These are phyloP conservation scores for Desmodus rotundus DNA, from an alignment of 2,113 vertebrate species.

Conservation along the genomic window DNA sequence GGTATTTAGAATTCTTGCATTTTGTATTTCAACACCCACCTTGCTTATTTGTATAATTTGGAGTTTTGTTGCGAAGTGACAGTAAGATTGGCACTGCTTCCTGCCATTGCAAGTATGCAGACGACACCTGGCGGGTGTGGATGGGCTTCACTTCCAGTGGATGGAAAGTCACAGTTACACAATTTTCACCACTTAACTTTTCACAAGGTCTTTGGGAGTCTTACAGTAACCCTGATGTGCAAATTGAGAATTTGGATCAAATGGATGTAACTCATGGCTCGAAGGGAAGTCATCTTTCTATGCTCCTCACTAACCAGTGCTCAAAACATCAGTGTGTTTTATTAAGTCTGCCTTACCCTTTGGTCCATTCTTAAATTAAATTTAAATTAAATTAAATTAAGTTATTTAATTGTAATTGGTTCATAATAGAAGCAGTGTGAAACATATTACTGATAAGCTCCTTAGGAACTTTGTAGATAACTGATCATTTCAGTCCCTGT, in stretches of 20 bases:
- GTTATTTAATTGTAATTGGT: not conserved
- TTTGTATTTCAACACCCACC: not conserved
- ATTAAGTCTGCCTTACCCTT: not conserved
- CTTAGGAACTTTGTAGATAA: not conserved
- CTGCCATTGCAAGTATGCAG: not conserved
- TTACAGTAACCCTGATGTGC: not conserved
- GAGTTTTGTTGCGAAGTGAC: not conserved
- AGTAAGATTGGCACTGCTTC: not conserved
- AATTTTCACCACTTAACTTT: slow-evolving; percentile 37
- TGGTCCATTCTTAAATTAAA: not conserved
- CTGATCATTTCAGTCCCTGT: not conserved
- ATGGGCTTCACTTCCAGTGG: not conserved
- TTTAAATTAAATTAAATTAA: not conserved
- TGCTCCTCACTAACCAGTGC: not conserved
- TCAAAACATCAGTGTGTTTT: not conserved
- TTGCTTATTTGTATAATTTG: slow-evolving; percentile 10
- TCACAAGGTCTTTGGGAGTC: not conserved
- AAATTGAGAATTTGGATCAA: slow-evolving; percentile 37
- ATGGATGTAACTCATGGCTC: not conserved
- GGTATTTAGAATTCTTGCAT: not conserved
- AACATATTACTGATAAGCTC: not conserved
- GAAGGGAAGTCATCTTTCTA: not conserved
- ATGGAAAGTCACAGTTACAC: slow-evolving; percentile 3
- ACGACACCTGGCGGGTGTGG: not conserved
- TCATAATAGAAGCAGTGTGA: not conserved